Percentiles rank a stretch among this genome's conserved stretches.
These are phyloP conservation scores for Turritopsis dohrnii DNA, from an alignment of 30 jellyfish, hydroid and myxozoan species.

Conservation along the genomic window DNA sequence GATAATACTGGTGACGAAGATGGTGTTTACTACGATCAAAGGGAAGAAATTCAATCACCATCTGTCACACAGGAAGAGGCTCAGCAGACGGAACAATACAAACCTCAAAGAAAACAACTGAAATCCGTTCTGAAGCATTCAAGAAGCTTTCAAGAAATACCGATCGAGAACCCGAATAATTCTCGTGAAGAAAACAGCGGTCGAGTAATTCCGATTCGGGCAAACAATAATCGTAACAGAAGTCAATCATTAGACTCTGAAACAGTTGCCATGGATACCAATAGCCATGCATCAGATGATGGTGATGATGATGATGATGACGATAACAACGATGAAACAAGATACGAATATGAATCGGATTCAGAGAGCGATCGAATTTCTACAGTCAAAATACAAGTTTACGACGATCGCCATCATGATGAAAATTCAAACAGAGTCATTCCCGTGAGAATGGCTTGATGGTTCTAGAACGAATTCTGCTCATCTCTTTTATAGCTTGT, in stretches of 20 bases:
- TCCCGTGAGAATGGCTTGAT: background rate
- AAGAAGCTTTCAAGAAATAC: background rate
- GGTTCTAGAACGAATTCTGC: background rate
- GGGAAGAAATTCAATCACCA: background rate
- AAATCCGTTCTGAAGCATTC: background rate
- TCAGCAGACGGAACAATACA: background rate
- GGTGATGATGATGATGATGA: too few species aligned
- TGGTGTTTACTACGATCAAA: background rate
- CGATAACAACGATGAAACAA: background rate
- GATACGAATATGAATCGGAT: background rate
- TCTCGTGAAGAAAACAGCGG: background rate
- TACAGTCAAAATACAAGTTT: background rate
- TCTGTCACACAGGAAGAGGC: background rate
- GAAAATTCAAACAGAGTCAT: background rate
- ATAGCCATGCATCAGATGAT: background rate
- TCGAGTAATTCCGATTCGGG: background rate
- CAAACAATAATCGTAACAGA: background rate
- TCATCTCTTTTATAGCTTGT: background rate
- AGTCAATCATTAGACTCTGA: background rate
- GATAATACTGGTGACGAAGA: background rate
- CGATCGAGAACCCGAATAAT: background rate
- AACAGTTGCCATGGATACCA: background rate
- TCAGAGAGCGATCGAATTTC: background rate
- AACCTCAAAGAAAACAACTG: background rate
- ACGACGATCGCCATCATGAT: background rate